phyloP scores from a whole-genome alignment of 1,140 invertebrate species.

The Prorops nasuta region DNA sequence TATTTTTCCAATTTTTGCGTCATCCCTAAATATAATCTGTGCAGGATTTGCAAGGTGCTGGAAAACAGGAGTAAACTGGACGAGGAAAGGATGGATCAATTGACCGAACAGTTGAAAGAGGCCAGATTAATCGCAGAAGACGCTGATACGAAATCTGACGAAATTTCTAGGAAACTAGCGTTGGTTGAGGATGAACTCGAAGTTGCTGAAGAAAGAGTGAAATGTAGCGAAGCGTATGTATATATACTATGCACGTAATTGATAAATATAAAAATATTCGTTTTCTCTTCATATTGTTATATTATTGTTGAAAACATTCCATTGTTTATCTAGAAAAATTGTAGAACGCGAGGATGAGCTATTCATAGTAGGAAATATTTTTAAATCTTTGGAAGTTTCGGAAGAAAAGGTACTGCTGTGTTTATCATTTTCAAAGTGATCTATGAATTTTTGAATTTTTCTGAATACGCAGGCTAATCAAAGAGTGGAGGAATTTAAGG shows the following conservation, averaged over 20 bases:
- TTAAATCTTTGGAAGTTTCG: slow-evolving; percentile 52
- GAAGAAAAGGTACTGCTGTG: slow-evolving; percentile 53
- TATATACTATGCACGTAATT: background rate
- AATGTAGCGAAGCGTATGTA: slow-evolving; percentile 81
- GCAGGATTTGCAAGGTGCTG: slow-evolving; percentile 77
- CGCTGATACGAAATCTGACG: slow-evolving; percentile 80
- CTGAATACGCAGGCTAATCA: slow-evolving; percentile 52
- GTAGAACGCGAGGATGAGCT: slow-evolving; percentile 54
- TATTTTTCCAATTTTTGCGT: no score
- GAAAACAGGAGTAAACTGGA: slow-evolving; percentile 74
- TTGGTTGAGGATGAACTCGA: slow-evolving; percentile 89
- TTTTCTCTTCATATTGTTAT: no score
- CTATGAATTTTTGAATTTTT: no score
- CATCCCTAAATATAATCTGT: slow-evolving; percentile 4
- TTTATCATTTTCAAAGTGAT: no score
- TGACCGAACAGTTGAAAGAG: slow-evolving; percentile 76
- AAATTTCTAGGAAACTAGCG: slow-evolving; percentile 83
- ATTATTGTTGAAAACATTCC: no score
- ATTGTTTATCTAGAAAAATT: slow-evolving; percentile 56
- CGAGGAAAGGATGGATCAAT: slow-evolving; percentile 72
- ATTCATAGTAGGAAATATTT: slow-evolving; percentile 54
- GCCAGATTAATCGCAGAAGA: slow-evolving; percentile 77
- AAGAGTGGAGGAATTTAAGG: slow-evolving; percentile 50
- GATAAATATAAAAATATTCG: no score
- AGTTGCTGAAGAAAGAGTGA: slow-evolving; percentile 82